Conservation (phyloP, 2,888 invertebrate species). For the Lycophotia porphyrea region DNA sequence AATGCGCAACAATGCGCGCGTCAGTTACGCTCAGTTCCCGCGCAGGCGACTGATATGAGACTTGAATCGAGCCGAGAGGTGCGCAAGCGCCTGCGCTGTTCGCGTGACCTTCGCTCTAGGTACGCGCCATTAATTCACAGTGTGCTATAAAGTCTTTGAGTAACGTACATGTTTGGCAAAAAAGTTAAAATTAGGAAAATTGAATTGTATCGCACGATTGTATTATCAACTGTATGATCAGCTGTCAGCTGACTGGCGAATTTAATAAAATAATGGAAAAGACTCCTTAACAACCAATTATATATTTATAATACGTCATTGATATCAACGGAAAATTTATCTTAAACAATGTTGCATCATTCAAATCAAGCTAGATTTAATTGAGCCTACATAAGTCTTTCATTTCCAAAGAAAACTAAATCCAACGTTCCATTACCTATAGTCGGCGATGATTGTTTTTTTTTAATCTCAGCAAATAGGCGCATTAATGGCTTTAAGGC, state of each 20-base stretch:
- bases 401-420: neutral
- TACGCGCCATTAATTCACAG: conserved; percentile 62
- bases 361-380: neutral
- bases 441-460: too few species aligned
- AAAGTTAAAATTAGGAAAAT: conserved; percentile 7
- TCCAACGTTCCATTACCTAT: too few species aligned
- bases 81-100: conserved; percentile 68
- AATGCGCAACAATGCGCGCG: conserved; percentile 69
- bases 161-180: conserved; percentile 9
- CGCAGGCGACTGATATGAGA: conserved; percentile 78
- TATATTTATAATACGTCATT: too few species aligned
- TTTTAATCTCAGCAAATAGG: too few species aligned
- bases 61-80: conserved; percentile 67
- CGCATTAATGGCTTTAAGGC: too few species aligned
- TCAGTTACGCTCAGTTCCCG: conserved; percentile 71
- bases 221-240: neutral
- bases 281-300: too few species aligned
- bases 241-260: neutral
- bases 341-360: neutral
- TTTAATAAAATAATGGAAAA: neutral
- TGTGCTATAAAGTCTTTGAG: conserved; percentile 55
- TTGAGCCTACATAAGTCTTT: neutral
- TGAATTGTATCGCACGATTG: neutral
- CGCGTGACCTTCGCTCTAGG: conserved; percentile 70
- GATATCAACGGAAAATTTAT: conserved; percentile 5